Conservation (phyloP, 2,888 invertebrate genomes). For the Lithosia quadra region DNA sequence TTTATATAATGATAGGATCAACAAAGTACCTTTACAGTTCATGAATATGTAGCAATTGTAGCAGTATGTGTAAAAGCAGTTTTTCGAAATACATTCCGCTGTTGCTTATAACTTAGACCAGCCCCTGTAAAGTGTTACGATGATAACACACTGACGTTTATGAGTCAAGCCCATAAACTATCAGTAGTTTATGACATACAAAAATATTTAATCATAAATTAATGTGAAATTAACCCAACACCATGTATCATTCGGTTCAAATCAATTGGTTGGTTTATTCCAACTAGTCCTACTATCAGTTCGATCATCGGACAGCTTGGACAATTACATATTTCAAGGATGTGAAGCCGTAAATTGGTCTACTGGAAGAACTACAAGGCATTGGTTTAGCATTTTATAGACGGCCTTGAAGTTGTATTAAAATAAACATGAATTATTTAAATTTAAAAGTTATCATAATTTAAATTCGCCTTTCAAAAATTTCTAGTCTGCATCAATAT, state of each 20-base stretch:
- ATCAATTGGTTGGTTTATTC: not conserved
- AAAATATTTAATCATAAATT: constrained; percentile 27
- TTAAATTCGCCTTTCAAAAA: too few species aligned
- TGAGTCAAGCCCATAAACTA: constrained; percentile 55
- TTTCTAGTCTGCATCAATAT: too few species aligned
- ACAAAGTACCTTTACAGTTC: too few species aligned
- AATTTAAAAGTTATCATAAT: too few species aligned
- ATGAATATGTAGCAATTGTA: too few species aligned
- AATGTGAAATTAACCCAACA: constrained; percentile 10
- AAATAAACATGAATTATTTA: too few species aligned
- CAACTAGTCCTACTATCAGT: too few species aligned
- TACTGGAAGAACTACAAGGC: not conserved
- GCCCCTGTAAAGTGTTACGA: constrained; percentile 27
- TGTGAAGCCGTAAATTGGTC: not conserved
- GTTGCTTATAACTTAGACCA: constrained; percentile 28
- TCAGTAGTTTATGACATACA: constrained; percentile 57
- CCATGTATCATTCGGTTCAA: not conserved
- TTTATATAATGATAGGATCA: too few species aligned
- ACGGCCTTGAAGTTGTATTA: too few species aligned
- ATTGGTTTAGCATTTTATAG: not conserved
- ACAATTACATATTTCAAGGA: constrained; percentile 7
- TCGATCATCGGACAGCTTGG: too few species aligned
- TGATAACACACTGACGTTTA: constrained; percentile 54
- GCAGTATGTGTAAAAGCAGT: too few species aligned
- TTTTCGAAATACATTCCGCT: not conserved